Evolutionary conservation across 2,888 invertebrate species (phyloP).

Genomic region (Cantharis nigra): DNA sequence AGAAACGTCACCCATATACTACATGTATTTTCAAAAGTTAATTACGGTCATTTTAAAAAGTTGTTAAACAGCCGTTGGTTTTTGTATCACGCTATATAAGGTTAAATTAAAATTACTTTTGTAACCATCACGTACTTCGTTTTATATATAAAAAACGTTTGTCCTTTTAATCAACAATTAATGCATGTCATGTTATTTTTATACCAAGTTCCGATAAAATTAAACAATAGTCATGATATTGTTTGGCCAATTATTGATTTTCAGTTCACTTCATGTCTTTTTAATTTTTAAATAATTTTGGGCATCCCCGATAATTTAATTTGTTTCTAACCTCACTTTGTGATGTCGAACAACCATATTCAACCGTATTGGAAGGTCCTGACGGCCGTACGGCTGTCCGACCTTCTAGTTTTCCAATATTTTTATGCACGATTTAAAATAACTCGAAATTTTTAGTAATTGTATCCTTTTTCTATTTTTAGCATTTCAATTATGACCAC

Average conservation of each 20-base stretch:
- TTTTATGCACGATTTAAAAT: too few species aligned
- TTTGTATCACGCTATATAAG: conserved; percentile 23
- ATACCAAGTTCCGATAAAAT: background rate
- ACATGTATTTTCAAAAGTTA: conserved; percentile 26
- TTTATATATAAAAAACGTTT: background rate
- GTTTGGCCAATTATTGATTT: background rate
- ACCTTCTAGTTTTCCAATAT: too few species aligned
- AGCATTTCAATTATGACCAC: background rate
- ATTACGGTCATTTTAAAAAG: conserved; percentile 31
- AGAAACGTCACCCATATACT: conserved; percentile 14
- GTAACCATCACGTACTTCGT: background rate
- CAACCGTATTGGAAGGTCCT: too few species aligned
- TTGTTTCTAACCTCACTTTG: too few species aligned
- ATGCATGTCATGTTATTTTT: background rate
- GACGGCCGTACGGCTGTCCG: too few species aligned
- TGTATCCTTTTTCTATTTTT: background rate
- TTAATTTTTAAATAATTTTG: background rate
- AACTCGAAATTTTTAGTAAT: too few species aligned
- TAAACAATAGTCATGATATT: background rate
- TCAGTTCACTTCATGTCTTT: background rate
- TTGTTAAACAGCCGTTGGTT: conserved; percentile 30
- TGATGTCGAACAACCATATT: too few species aligned
- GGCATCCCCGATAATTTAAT: background rate
- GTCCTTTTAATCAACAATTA: background rate
- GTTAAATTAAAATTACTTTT: conserved; percentile 3